phyloP scores from a whole-genome alignment of 2,888 invertebrate genomes.

The Salpingus planirostris region DNA sequence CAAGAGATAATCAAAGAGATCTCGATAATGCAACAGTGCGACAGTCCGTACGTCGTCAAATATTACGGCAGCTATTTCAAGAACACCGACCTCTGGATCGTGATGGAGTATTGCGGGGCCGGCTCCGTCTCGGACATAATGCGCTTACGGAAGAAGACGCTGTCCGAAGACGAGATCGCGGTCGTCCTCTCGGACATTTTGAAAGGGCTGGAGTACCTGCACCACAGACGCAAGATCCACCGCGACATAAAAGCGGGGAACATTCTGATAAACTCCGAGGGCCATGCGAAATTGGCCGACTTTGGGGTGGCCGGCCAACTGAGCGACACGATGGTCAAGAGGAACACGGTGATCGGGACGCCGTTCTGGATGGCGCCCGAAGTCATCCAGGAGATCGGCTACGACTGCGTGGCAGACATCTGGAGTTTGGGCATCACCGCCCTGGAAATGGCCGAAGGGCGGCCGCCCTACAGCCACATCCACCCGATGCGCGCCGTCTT shows the following conservation, averaged over 20 bases:
- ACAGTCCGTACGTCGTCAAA: slow-evolving; percentile 97
- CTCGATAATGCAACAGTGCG: slow-evolving; percentile 99
- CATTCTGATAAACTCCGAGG: slow-evolving; percentile 61
- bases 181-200: slow-evolving; percentile 26
- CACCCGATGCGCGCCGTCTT: slow-evolving; percentile 97
- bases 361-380: slow-evolving; percentile 99
- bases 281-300: slow-evolving; percentile 84
- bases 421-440: slow-evolving; percentile 98
- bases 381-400: slow-evolving; percentile 98
- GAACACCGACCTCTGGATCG: slow-evolving; percentile 98
- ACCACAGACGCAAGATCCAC: slow-evolving; percentile 27
- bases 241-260: slow-evolving; percentile 44
- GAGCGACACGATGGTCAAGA: slow-evolving; percentile 50
- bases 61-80: slow-evolving; percentile 99
- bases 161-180: slow-evolving; percentile 27
- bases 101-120: slow-evolving; percentile 99
- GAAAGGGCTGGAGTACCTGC: slow-evolving; percentile 27
- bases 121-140: slow-evolving; percentile 99
- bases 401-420: slow-evolving; percentile 98
- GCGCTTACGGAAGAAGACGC: slow-evolving; percentile 40
- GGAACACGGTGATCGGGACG: slow-evolving; percentile 56
- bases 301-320: slow-evolving; percentile 97
- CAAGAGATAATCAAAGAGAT: slow-evolving; percentile 99
- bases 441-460: slow-evolving; percentile 98
- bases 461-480: slow-evolving; percentile 94